Evolutionary conservation across 2,888 invertebrate species (phyloP).

Genomic region (Pyrgus malvae): DNA sequence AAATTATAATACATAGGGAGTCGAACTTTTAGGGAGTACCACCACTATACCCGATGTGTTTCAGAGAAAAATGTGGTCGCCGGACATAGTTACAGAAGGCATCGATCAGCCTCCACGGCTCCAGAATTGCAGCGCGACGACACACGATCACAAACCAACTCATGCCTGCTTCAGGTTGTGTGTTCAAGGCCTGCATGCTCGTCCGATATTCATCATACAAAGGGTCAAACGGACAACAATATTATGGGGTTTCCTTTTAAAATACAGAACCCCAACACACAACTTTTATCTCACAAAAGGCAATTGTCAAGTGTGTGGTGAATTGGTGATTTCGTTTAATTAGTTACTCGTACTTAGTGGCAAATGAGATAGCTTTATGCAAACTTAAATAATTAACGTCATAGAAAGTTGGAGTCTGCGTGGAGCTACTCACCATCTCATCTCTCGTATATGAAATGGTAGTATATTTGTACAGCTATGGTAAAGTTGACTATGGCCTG

Average conservation of each 20-base stretch:
- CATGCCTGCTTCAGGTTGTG: too few species aligned
- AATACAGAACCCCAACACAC: background rate
- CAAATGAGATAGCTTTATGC: background rate
- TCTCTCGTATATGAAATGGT: background rate
- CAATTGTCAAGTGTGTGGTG: background rate
- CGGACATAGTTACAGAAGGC: too few species aligned
- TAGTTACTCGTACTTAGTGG: background rate
- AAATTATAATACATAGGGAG: too few species aligned
- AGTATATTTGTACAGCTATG: background rate
- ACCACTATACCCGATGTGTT: too few species aligned
- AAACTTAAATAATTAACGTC: constrained; percentile 1
- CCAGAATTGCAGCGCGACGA: too few species aligned
- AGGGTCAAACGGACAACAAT: constrained; percentile 1
- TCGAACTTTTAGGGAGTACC: too few species aligned
- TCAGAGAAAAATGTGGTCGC: too few species aligned
- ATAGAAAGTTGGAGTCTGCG: constrained; percentile 10
- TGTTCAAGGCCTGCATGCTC: too few species aligned
- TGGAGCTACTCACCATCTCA: constrained; percentile 33
- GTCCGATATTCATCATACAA: background rate
- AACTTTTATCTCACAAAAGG: background rate
- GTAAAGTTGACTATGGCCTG: too few species aligned
- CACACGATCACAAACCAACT: too few species aligned
- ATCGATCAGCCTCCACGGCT: too few species aligned
- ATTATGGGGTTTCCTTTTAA: background rate
- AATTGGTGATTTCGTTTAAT: background rate